Base-by-base conservation (phyloP, 2,888 invertebrate species). In the Agonum fuliginosum region DNA sequence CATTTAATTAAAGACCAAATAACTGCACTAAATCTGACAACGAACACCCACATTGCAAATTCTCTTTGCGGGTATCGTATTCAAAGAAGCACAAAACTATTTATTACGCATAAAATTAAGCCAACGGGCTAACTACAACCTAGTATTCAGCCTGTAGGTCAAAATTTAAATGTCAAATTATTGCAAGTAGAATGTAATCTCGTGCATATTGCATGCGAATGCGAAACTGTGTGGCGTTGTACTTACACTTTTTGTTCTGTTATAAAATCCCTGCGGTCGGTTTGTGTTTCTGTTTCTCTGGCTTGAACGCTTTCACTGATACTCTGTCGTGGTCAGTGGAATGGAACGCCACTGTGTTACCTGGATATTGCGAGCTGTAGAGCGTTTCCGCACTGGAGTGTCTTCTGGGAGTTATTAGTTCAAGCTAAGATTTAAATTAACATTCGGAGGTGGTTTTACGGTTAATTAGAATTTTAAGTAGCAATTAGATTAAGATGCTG, bases 131-230 rank as follows among this genome's bases (percentile, higher is more conserved):
- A 54, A 54, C 54, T 54, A 54, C 54, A 24, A 24, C 54, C 54
- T 54, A 24, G 30, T 14, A 17, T 17, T 54, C 27, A 17, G 58
- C 58, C 30, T 41, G n/a, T 30, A 41, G 67, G 67, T 67, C 41
- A 67, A 67, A 67, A 67, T 67, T 67, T 41, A 67, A 67, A 67
- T 67, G 67, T 67, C 37, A 67, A 67, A 41, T 41, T 20, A 67
- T 41, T 43, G 67, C 67, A 62, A 62, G 30, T 62, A 17, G 58
- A 62, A 62, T 62, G 58, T 62, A 17, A 27, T 30, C 30, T 62
- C 14, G 6, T 62, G 58, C 58, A 62, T 62, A 62, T 30, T 62
- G 58, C 30, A 62, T 54, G 48, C n/a, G 10, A 20, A 17, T 14
- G 43, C 43, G 43, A n/a, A n/a, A n/a, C n/a, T n/a, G n/a, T n/a